Evolutionary conservation across 35 echinoderm and acorn worm genomes (phyloP).

Genomic region (Heliocidaris tuberculata): DNA sequence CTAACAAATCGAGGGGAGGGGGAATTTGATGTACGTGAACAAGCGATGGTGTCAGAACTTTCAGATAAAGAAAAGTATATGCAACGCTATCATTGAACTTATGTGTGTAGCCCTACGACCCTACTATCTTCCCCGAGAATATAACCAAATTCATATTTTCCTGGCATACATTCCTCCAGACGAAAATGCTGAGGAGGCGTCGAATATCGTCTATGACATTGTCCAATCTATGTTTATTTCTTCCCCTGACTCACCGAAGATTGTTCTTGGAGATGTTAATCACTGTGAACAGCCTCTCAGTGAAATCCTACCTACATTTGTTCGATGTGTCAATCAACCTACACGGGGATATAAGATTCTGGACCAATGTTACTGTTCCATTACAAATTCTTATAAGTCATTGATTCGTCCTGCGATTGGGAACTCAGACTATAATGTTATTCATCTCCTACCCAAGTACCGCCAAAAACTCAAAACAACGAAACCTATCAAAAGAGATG

Average conservation of each 20-base stretch:
- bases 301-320: no score
- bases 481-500: background rate
- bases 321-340: background rate
- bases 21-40: background rate
- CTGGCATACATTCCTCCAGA: slow-evolving; percentile 32
- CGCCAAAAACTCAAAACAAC: background rate
- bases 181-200: slow-evolving; percentile 9
- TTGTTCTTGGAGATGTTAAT: slow-evolving; percentile 53
- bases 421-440: background rate
- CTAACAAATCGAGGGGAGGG: background rate
- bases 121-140: slow-evolving; percentile 48
- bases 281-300: background rate
- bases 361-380: slow-evolving; percentile 22
- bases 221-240: background rate
- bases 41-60: slow-evolving; percentile 26
- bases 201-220: background rate
- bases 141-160: slow-evolving; percentile 35
- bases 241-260: slow-evolving; percentile 43
- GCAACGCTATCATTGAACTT: slow-evolving; percentile 24
- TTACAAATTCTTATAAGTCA: background rate
- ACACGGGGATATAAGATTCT: background rate
- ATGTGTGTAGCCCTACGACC: background rate
- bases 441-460: background rate
- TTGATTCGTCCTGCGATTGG: background rate
- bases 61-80: background rate